Evolutionary conservation across 2,113 vertebrate genomes (phyloP).

Genomic region (Albula goreensis): DNA sequence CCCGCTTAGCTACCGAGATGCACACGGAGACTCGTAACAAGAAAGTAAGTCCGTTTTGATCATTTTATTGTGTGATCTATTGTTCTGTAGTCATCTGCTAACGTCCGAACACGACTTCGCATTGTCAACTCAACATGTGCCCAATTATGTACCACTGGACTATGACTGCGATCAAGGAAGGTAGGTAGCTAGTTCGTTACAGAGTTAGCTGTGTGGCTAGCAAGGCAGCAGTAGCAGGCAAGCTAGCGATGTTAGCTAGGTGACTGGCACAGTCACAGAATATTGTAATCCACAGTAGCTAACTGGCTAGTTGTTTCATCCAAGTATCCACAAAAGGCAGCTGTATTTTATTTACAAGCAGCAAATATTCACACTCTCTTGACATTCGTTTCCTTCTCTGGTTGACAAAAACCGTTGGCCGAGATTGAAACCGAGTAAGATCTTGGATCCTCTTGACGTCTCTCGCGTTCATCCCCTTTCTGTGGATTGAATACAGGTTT

Average conservation of each 20-base stretch:
- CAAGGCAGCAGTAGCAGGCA: neutral
- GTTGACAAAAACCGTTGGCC: neutral
- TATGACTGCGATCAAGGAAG: neutral
- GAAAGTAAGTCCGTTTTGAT: conserved; percentile 70
- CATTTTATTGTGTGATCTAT: conserved; percentile 22
- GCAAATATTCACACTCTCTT: neutral
- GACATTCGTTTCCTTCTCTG: neutral
- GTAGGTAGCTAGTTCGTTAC: neutral
- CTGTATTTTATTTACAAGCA: neutral
- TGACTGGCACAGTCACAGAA: conserved; percentile 11
- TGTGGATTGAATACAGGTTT: conserved; percentile 32
- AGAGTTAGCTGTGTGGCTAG: neutral
- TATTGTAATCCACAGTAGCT: neutral
- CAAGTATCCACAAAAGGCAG: neutral
- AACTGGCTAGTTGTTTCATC: neutral
- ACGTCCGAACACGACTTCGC: neutral
- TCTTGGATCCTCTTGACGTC: neutral
- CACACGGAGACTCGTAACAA: conserved; percentile 76
- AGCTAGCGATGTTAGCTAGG: neutral
- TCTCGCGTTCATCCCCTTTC: neutral
- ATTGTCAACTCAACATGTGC: conserved; percentile 40
- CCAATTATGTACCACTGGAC: neutral
- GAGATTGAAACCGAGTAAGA: neutral
- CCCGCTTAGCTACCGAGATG: conserved; percentile 72
- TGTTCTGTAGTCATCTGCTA: neutral